Base-by-base conservation (phyloP, 2,797 vertebrate species). In the Cynopterus sphinx region DNA sequence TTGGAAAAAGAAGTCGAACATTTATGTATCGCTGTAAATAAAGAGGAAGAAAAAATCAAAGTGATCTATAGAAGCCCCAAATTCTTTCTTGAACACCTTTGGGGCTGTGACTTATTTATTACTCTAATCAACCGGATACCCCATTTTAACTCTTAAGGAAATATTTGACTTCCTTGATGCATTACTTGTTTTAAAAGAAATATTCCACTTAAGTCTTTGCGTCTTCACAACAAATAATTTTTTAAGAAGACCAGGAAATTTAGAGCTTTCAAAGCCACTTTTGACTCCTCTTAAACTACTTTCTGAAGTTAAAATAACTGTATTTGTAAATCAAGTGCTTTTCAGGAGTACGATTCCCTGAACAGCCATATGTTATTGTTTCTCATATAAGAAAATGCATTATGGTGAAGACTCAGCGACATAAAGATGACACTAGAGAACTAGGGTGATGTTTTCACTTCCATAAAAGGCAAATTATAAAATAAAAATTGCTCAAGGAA, bases 231-330 rank as follows among this genome's bases (percentile, higher is more conserved):
- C 39, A 86, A 21, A n/a, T 6, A 81, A n/a, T 75, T 46, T 81
- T 94, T 75, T 74, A 41, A 46, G 63, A 78, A 70, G 77, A n/a
- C 41, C 39, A 88, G 61, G 31, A 92, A 95, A 88, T 0, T 41
- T 53, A 95, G n/a, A 94, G 46, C 36, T 86, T 96, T 85, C 55
- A 43, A 75, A 77, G 84, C 33, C 87, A 95, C 43, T 70, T 68
- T 46, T 39, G 53, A 78, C 55, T 81, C 65, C 26, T 70, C 81
- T 79, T 85, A 92, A 97, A 92, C 90, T 93, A 95, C 55, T 94
- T 88, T 91, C 68, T 90, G 63, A 33, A 71, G 74, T 91, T 96
- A 93, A 86, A 94, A 95, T 78, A 94, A 87, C 70, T 41, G 51
- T 67, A 70, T 92, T 59, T 88, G 39, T 93, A 94, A 94, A 88